phyloP scores from a whole-genome alignment of 2,888 invertebrate species.

The Drosophila neutralis region DNA sequence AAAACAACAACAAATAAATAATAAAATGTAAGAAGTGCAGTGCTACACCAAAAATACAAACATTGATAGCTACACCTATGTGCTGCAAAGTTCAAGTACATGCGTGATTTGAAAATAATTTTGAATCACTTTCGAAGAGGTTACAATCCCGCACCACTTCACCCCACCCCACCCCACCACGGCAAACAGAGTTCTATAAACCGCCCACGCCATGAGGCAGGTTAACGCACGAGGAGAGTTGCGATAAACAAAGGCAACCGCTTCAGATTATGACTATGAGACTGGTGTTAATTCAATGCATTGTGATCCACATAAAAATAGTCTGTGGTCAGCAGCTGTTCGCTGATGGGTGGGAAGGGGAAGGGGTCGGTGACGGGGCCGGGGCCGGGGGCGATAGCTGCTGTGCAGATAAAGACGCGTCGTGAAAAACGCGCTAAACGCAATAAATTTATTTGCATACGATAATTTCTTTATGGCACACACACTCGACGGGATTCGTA shows the following conservation, averaged over 20 bases:
- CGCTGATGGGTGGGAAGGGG: background rate
- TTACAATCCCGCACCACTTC: background rate
- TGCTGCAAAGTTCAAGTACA: slow-evolving; percentile 52
- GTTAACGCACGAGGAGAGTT: slow-evolving; percentile 1
- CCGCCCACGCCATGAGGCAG: slow-evolving; percentile 2
- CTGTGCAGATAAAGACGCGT: slow-evolving; percentile 56
- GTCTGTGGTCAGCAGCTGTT: slow-evolving; percentile 34
- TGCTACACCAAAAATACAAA: slow-evolving; percentile 16
- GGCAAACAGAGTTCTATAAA: slow-evolving; percentile 2
- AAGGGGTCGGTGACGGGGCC: background rate
- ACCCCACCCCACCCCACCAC: background rate
- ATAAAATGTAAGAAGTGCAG: slow-evolving; percentile 68
- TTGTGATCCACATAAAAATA: slow-evolving; percentile 67
- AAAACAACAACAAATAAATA: slow-evolving; percentile 10
- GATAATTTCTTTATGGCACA: slow-evolving; percentile 73
- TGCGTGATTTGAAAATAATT: slow-evolving; percentile 16
- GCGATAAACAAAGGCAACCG: slow-evolving; percentile 33
- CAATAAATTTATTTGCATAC: slow-evolving; percentile 69
- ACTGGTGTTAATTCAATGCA: slow-evolving; percentile 62
- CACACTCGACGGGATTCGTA: slow-evolving; percentile 23
- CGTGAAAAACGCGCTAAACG: slow-evolving; percentile 35
- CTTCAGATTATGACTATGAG: slow-evolving; percentile 32
- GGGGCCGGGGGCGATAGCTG: slow-evolving; percentile 1
- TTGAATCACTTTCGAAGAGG: background rate
- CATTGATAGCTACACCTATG: slow-evolving; percentile 7